phyloP scores from a whole-genome alignment of 1,140 invertebrate genomes.

The Lordiphosa collinella region DNA sequence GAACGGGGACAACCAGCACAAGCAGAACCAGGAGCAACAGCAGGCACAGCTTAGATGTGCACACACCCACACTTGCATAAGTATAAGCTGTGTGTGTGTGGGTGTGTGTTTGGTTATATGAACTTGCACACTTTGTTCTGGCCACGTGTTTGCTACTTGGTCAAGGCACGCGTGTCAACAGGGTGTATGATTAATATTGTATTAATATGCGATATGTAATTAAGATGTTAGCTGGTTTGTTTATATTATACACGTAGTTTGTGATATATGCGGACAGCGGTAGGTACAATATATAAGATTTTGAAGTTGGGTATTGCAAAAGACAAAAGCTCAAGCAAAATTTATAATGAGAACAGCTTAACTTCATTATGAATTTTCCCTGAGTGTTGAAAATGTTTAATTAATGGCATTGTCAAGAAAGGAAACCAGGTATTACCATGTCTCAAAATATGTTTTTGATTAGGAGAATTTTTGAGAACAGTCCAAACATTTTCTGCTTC shows the following conservation, averaged over 20 bases:
- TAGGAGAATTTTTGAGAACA: too few relatives aligned
- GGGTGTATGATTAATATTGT: slow-evolving; percentile 76
- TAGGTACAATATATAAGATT: too few relatives aligned
- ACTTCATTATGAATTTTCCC: too few relatives aligned
- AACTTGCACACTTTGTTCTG: slow-evolving; percentile 12
- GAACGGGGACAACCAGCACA: slow-evolving; percentile 29
- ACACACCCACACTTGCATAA: slow-evolving; percentile 11
- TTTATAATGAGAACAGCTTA: too few relatives aligned
- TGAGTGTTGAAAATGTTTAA: too few relatives aligned
- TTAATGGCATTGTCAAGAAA: too few relatives aligned
- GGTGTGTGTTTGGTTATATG: background rate
- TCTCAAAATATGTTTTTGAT: too few relatives aligned
- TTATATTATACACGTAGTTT: slow-evolving; percentile 44
- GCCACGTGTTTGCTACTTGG: slow-evolving; percentile 44
- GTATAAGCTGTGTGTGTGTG: background rate
- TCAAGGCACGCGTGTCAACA: slow-evolving; percentile 63
- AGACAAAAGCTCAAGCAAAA: too few relatives aligned
- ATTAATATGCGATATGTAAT: slow-evolving; percentile 77
- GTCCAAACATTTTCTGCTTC: too few relatives aligned
- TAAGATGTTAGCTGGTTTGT: slow-evolving; percentile 69
- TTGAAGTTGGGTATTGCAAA: too few relatives aligned
- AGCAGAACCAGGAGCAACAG: slow-evolving; percentile 34
- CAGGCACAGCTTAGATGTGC: slow-evolving; percentile 23
- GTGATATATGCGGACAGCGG: slow-evolving; percentile 5
- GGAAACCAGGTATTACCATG: too few relatives aligned